Base-by-base conservation (phyloP, 2,797 vertebrate species). In the Mormyrus hasselquistii region DNA sequence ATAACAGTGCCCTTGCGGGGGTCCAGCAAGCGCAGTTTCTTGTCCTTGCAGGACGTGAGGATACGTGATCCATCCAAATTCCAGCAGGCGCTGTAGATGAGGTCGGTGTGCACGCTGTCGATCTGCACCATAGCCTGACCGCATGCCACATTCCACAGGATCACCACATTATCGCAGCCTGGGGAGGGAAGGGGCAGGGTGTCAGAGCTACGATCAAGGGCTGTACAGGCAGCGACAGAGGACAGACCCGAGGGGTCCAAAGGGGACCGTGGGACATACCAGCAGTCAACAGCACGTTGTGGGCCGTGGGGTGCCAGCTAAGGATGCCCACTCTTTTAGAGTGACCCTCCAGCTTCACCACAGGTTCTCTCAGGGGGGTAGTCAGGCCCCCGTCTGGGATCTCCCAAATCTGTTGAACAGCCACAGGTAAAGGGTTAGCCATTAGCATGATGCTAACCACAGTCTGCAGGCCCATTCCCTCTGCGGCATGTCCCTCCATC, bases 251-350 rank as follows among this genome's bases (percentile, higher is more conserved):
- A 38, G 55, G n/a, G 44, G 8, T 22, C 47, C 41, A 34, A 47
- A 7, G n/a, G 59, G 3, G 41, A 65, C n/a, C 1, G 2, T 52
- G 47, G 14, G 50, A 38, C 53, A 34, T 92, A 98, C 97, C 97
- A 96, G 97, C 97, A 5, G 94, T 98, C 94, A 98, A 93, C 83
- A 98, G 96, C 84, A 98, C 96, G 0, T 98, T 98, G 93, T 96
- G 97, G 76, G 97, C 97, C 0, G 97, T 98, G n/a, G 97, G 97
- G 91, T 98, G 97, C 97, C 97, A 98, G 92, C 92, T 93, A 59
- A 98, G 94, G 53, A 97, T 97, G 91, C 97, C 97, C 16, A 98
- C 97, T 0, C 97, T 95, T 91, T 98, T 98, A 82, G 97, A 97
- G 93, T 98, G 97, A 1, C 97, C 97, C 0, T 98, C 97, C 91